phyloP scores from a whole-genome alignment of 92 coral and sea anemone species.

The Palythoa caribaeorum region DNA sequence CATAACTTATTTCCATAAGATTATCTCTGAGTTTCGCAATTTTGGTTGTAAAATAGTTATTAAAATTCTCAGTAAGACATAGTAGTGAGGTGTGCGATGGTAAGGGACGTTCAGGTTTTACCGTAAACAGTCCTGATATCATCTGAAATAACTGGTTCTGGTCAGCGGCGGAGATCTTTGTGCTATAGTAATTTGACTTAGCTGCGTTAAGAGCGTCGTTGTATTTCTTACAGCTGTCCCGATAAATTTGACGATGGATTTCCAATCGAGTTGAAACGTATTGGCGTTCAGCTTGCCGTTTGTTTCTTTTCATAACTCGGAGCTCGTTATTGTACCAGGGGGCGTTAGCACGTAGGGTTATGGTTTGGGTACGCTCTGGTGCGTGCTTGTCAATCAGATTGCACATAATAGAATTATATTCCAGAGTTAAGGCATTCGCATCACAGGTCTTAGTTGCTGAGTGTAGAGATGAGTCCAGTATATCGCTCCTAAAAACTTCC shows the following conservation, averaged over 20 bases:
- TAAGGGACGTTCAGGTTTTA: conserved; percentile 30
- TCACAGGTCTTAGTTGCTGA: conserved; percentile 8
- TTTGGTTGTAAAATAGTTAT: conserved; percentile 39
- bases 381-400: conserved; percentile 44
- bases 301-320: conserved; percentile 29
- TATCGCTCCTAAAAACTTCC: conserved; percentile 15
- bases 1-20: conserved; percentile 23
- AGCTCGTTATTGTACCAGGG: conserved; percentile 32
- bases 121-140: conserved; percentile 52
- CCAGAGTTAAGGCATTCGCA: conserved; percentile 10
- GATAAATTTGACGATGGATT: conserved; percentile 19
- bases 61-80: conserved; percentile 40
- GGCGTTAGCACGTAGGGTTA: conserved; percentile 41
- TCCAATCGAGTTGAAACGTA: conserved; percentile 8
- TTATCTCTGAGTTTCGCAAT: conserved; percentile 32
- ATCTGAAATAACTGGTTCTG: conserved; percentile 39
- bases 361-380: conserved; percentile 40
- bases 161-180: conserved; percentile 29
- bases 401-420: conserved; percentile 32
- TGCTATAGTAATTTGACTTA: conserved; percentile 9
- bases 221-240: conserved; percentile 18
- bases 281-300: conserved; percentile 28
- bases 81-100: conserved; percentile 35
- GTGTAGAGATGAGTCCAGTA: conserved; percentile 33
- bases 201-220: conserved; percentile 8